Conservation (phyloP, 1,140 invertebrate genomes). For the Procambarus virginalis region DNA sequence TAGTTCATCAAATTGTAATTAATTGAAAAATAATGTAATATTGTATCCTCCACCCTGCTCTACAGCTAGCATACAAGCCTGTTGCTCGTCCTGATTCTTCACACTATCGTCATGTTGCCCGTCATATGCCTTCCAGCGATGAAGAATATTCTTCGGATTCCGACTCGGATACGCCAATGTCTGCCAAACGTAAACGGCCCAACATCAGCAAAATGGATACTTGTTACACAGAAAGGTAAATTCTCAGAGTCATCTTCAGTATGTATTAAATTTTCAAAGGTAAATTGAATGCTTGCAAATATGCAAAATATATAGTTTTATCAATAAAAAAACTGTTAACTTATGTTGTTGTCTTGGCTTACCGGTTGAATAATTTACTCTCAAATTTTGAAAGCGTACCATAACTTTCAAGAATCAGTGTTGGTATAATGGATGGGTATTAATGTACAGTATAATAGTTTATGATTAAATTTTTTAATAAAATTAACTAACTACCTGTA, state of each 20-base stretch:
- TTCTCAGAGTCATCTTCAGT: neutral
- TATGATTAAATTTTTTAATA: neutral
- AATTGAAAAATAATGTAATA: too few species aligned
- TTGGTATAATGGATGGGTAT: neutral
- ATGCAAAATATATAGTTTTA: too few species aligned
- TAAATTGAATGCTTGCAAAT: too few species aligned
- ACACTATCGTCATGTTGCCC: constrained; percentile 16
- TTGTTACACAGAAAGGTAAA: constrained; percentile 29
- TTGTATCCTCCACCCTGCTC: too few species aligned
- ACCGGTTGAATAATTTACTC: too few species aligned
- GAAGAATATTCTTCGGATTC: constrained; percentile 42
- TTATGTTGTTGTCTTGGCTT: too few species aligned
- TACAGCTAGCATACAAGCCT: constrained; percentile 45
- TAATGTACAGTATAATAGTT: neutral
- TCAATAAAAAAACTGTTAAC: too few species aligned
- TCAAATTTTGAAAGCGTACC: too few species aligned
- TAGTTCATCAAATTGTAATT: too few species aligned
- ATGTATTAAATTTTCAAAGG: too few species aligned
- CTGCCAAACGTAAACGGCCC: constrained; percentile 17
- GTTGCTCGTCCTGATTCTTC: constrained; percentile 28
- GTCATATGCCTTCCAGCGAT: constrained; percentile 43
- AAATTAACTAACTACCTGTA: too few species aligned
- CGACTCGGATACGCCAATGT: constrained; percentile 20
- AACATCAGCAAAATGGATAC: constrained; percentile 49
- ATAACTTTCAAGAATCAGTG: too few species aligned